phyloP scores from a whole-genome alignment of 2,888 invertebrate species.

The Meiosimyza decipiens region DNA sequence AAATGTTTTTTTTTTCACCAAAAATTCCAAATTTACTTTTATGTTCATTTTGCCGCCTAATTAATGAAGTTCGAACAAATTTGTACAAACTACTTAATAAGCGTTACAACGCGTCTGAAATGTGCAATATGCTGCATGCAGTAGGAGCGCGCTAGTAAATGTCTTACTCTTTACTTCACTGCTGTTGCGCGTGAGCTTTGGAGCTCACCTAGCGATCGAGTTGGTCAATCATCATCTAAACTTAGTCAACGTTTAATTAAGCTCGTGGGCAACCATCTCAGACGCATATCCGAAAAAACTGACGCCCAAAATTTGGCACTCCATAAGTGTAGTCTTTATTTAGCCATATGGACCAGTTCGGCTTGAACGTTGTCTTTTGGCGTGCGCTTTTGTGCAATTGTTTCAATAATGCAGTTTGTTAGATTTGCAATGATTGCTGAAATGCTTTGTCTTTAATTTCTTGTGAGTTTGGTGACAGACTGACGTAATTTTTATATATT shows the following conservation, averaged over 20 bases:
- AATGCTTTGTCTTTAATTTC: neutral
- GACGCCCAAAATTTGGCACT: conserved; percentile 29
- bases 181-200: no score
- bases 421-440: neutral
- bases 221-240: no score
- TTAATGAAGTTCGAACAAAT: conserved; percentile 16
- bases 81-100: conserved; percentile 29
- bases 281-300: conserved; percentile 22
- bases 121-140: no score
- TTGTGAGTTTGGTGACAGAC: neutral
- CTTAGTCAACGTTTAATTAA: conserved; percentile 9
- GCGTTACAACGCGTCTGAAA: neutral
- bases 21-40: neutral
- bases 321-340: neutral
- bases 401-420: conserved; percentile 14
- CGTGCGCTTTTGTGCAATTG: conserved; percentile 22
- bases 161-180: no score
- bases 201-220: no score
- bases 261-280: neutral
- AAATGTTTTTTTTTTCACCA: conserved; percentile 1
- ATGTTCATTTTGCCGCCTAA: conserved; percentile 2
- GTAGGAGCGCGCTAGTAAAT: no score
- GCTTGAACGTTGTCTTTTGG: neutral
- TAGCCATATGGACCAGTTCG: conserved; percentile 28
- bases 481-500: neutral